phyloP scores from a whole-genome alignment of 2,888 invertebrate genomes.

The Cerceris ruficornis region DNA sequence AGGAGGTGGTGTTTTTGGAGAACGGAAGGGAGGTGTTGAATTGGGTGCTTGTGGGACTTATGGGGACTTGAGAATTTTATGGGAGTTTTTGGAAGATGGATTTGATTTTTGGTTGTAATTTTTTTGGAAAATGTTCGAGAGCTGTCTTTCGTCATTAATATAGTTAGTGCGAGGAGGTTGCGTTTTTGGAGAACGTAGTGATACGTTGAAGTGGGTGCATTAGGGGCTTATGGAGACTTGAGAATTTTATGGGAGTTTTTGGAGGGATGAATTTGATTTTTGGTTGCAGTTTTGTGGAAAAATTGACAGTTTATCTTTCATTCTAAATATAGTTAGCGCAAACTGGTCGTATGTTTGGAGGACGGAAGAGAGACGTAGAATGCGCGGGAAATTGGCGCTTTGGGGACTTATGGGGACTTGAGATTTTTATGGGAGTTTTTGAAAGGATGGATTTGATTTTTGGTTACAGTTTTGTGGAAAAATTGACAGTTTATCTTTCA shows the following conservation, averaged over 20 bases:
- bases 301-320: conserved; percentile 47
- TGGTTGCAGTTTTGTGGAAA: not conserved
- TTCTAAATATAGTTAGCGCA: conserved; percentile 55
- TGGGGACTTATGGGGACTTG: not conserved
- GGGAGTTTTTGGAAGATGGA: too few species aligned
- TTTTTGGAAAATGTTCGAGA: not conserved
- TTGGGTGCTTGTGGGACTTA: too few species aligned
- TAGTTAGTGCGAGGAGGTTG: conserved; percentile 28
- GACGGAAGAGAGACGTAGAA: conserved; percentile 1
- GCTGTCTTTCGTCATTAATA: conserved; percentile 58
- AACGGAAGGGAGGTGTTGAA: too few species aligned
- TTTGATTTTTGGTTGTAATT: too few species aligned
- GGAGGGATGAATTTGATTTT: not conserved
- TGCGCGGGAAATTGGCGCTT: conserved; percentile 4
- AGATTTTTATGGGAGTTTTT: not conserved
- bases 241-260: not conserved
- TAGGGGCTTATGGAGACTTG: not conserved
- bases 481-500: too few species aligned
- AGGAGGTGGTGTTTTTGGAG: too few species aligned
- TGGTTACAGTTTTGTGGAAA: too few species aligned
- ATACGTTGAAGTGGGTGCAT: too few species aligned
- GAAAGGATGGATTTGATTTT: not conserved
- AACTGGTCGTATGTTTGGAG: not conserved
- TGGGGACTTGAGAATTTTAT: too few species aligned
- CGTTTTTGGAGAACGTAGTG: conserved; percentile 4